phyloP scores from a whole-genome alignment of 2,888 invertebrate species.

The Acanthosepion lycidas region DNA sequence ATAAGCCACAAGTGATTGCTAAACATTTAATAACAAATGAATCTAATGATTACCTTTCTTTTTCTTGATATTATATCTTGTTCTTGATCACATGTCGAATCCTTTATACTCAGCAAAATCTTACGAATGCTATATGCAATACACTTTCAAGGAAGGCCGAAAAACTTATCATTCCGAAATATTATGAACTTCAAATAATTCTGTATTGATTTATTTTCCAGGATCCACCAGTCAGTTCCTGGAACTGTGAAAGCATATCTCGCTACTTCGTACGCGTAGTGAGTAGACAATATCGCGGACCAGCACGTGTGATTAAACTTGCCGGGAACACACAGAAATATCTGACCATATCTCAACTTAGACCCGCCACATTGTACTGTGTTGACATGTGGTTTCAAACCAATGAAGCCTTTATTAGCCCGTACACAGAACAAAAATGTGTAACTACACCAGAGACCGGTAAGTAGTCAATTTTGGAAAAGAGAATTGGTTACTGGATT shows the following conservation, averaged over 20 bases:
- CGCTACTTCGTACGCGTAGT: conserved; percentile 59
- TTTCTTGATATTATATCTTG: no score
- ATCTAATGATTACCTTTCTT: no score
- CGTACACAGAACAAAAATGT: conserved; percentile 61
- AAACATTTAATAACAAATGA: no score
- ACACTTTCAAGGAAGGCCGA: no score
- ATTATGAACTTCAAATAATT: neutral
- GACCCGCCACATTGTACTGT: conserved; percentile 65
- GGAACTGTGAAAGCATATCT: conserved; percentile 63
- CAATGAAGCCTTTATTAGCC: conserved; percentile 60
- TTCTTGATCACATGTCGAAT: no score
- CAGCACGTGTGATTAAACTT: conserved; percentile 41
- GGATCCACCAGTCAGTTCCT: conserved; percentile 59
- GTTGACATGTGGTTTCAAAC: conserved; percentile 62
- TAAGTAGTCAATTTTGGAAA: conserved; percentile 53
- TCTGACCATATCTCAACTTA: conserved; percentile 60
- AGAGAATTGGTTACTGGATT: neutral
- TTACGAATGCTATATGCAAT: no score
- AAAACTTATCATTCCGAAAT: no score
- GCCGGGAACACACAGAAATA: conserved; percentile 56
- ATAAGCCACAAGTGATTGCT: no score
- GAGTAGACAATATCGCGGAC: conserved; percentile 37
- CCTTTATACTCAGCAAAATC: no score
- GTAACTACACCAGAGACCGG: conserved; percentile 63
- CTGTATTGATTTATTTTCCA: conserved; percentile 48